A percentile compares a stretch with the other conserved stretches of the same genome.
phyloP scores from a whole-genome alignment of 1,140 invertebrate species.

The Monochamus saltuarius region DNA sequence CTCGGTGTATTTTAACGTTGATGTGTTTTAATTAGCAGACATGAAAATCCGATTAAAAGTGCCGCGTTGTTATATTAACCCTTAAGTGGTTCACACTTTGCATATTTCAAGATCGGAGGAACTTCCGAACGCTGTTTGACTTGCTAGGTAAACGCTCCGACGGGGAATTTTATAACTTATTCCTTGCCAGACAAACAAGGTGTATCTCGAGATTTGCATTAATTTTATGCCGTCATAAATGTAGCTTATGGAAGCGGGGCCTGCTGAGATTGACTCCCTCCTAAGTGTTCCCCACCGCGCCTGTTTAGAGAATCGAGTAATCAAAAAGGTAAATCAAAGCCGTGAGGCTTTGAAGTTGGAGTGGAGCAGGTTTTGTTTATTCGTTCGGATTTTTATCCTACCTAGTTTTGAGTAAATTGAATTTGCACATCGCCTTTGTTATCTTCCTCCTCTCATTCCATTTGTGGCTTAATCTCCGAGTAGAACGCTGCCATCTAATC shows the following conservation, averaged over 20 bases:
- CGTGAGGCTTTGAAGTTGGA: slow-evolving; percentile 22
- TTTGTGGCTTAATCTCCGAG: slow-evolving; percentile 35
- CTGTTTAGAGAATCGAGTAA: slow-evolving; percentile 15
- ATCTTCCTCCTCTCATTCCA: slow-evolving; percentile 33
- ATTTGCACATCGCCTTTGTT: slow-evolving; percentile 37
- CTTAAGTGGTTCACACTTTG: slow-evolving; percentile 45
- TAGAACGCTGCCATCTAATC: slow-evolving; percentile 8
- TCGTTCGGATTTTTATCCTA: slow-evolving; percentile 33
- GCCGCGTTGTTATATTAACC: slow-evolving; percentile 45
- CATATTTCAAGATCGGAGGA: slow-evolving; percentile 42
- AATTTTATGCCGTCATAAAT: slow-evolving; percentile 47
- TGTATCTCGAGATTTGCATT: slow-evolving; percentile 48
- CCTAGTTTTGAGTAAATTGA: slow-evolving; percentile 34
- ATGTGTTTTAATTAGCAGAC: slow-evolving; percentile 50
- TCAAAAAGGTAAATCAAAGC: slow-evolving; percentile 28
- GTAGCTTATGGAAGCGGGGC: slow-evolving; percentile 36
- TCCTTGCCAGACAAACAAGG: slow-evolving; percentile 42
- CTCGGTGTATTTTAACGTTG: slow-evolving; percentile 40
- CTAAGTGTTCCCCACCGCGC: neutral
- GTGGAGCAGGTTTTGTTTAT: slow-evolving; percentile 27
- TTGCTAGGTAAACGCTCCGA: slow-evolving; percentile 41
- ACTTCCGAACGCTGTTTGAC: slow-evolving; percentile 28
- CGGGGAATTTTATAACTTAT: slow-evolving; percentile 45
- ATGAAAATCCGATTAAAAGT: slow-evolving; percentile 49
- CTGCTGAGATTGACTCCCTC: slow-evolving; percentile 15